These are phyloP conservation scores for Clanis bilineata DNA, from an alignment of 2,888 invertebrate species.

Conservation along the genomic window DNA sequence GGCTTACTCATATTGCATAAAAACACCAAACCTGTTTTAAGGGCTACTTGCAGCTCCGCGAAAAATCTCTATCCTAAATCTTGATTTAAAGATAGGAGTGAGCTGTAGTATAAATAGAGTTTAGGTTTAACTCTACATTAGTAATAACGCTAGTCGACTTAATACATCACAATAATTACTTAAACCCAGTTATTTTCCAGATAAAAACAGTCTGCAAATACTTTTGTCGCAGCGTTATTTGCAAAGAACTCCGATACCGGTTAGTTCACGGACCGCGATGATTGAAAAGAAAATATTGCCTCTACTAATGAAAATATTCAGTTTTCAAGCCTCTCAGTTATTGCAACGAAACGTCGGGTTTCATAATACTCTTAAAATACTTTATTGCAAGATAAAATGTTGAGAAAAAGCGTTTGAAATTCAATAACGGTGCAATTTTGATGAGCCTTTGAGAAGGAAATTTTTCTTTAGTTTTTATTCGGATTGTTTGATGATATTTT, in stretches of 20 bases:
- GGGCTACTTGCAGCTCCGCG: too few relatives aligned
- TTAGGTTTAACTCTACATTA: too few relatives aligned
- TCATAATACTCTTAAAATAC: neutral
- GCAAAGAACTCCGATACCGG: constrained; percentile 19
- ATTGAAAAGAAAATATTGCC: constrained; percentile 28
- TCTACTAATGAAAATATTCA: constrained; percentile 13
- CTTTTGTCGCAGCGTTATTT: constrained; percentile 12
- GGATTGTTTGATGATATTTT: too few relatives aligned
- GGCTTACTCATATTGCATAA: too few relatives aligned
- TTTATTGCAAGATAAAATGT: neutral
- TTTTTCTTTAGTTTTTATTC: neutral
- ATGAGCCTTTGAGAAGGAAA: neutral
- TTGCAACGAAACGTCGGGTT: neutral
- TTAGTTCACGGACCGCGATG: constrained; percentile 22
- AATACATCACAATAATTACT: neutral
- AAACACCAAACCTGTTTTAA: too few relatives aligned
- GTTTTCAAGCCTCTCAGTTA: constrained; percentile 11
- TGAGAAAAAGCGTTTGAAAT: neutral
- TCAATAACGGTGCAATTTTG: constrained; percentile 3
- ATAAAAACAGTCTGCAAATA: neutral
- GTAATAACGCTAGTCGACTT: neutral
- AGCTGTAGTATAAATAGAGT: too few relatives aligned
- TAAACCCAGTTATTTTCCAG: neutral
- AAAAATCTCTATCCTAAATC: too few relatives aligned
- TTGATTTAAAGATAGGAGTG: too few relatives aligned